Evolutionary conservation across 2,888 invertebrate genomes (phyloP), one percentile per base, ranked within the genome.

Genomic region (Ommatoiulus sabulosus): DNA sequence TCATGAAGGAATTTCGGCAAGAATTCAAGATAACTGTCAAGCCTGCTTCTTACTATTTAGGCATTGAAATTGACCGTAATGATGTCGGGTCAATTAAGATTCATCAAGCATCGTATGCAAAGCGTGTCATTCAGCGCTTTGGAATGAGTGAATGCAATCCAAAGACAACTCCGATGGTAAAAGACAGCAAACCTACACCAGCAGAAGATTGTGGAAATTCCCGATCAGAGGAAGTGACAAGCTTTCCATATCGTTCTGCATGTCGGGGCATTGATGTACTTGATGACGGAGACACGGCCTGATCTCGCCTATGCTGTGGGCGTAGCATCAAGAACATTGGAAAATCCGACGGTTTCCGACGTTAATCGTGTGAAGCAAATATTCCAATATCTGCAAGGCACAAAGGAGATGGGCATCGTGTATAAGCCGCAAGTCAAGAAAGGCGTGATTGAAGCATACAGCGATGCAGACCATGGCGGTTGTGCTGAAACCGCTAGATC

Each of bases 281-380:
- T 91, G 3, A 89, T 90, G 0, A 80, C 87, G 3, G 44, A 63
- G 2, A 90, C 91, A 5, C 84, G 91, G 6, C 90, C 90, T n/a
- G 91, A 91, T 80, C 90, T 91, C 46, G 43, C 90, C 12, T 90
- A 88, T 88, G 89, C 90, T 0, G 90, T 91, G 0, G 88, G 89
- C 52, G 89, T 86, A 15, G 84, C 91, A 12, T 87, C 91, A 0
- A 90, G 90, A 88, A 91, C 90, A 72, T 88, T 89, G 20, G 89
- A 89, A 48, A 89, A 90, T 44, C 90, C 89, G 89, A 87, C 87
- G 17, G 84, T 90, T n/a, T 12, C 17, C 7, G 90, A 91, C 87
- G 91, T 92, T 91, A 90, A 87, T 17, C 91, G 91, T 0, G 91
- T 91, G 0, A 91, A 92, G 87, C 46, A 46, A 89, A 91, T 92